phyloP scores from a whole-genome alignment of 2,888 invertebrate genomes.

The Pollenia griseotomentosa region DNA sequence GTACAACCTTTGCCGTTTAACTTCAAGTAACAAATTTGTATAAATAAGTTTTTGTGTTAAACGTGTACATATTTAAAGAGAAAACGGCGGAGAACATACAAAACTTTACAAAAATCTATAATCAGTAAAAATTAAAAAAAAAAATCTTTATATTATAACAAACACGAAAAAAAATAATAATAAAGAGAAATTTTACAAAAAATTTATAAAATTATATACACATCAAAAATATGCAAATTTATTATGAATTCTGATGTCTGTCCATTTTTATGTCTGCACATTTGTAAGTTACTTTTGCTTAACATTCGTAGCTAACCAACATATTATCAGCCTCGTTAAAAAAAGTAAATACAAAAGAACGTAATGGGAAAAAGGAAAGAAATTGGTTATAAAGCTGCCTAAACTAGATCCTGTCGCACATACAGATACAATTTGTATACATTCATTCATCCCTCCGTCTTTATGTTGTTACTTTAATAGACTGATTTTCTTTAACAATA shows the following conservation, averaged over 20 bases:
- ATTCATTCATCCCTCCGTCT: background rate
- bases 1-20: constrained; percentile 13
- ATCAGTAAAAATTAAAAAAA: background rate
- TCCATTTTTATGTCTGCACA: constrained; percentile 3
- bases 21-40: constrained; percentile 34
- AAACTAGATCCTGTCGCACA: background rate
- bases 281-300: constrained; percentile 15
- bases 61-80: background rate
- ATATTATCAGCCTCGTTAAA: constrained; percentile 1
- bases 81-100: background rate
- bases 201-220: background rate
- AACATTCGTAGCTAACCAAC: background rate
- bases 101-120: background rate
- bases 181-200: background rate
- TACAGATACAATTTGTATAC: background rate
- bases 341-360: background rate
- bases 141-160: constrained; percentile 10
- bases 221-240: constrained; percentile 43
- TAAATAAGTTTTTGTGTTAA: constrained; percentile 21
- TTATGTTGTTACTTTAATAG: constrained; percentile 10
- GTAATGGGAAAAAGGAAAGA: background rate
- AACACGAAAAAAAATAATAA: background rate
- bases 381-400: background rate
- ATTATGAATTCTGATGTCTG: constrained; percentile 26
- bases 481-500: constrained; percentile 6